phyloP scores from a whole-genome alignment of 2,113 vertebrate genomes.

The Aythya baeri region DNA sequence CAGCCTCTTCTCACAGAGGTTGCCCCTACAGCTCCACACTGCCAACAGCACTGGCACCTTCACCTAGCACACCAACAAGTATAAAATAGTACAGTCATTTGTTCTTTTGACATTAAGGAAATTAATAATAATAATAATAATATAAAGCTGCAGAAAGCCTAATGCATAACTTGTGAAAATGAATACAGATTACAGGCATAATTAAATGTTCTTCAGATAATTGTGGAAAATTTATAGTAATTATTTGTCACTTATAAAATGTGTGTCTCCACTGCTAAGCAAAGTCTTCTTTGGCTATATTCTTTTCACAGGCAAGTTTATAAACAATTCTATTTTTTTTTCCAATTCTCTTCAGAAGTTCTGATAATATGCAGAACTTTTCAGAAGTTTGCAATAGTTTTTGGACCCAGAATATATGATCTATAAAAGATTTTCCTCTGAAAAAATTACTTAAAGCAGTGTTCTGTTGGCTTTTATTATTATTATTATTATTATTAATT shows the following conservation, averaged over 20 bases:
- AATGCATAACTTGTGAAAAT: neutral
- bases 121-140: neutral
- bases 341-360: neutral
- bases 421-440: neutral
- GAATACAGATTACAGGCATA: neutral
- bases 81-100: neutral
- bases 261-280: neutral
- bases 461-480: too few relatives aligned
- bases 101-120: neutral
- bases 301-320: neutral
- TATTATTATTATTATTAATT: neutral
- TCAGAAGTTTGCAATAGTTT: neutral
- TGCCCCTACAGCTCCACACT: rapidly evolving
- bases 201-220: neutral
- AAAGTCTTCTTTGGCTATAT: neutral
- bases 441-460: neutral
- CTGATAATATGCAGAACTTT: neutral
- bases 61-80: rapidly evolving
- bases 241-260: neutral
- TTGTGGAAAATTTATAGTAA: neutral
- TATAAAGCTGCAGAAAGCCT: neutral
- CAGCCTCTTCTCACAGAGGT: neutral
- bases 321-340: neutral
- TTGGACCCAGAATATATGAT: too few relatives aligned
- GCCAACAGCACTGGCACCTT: rapidly evolving